Base-by-base conservation (phyloP, 2,113 vertebrate species). In the Athene cunicularia region DNA sequence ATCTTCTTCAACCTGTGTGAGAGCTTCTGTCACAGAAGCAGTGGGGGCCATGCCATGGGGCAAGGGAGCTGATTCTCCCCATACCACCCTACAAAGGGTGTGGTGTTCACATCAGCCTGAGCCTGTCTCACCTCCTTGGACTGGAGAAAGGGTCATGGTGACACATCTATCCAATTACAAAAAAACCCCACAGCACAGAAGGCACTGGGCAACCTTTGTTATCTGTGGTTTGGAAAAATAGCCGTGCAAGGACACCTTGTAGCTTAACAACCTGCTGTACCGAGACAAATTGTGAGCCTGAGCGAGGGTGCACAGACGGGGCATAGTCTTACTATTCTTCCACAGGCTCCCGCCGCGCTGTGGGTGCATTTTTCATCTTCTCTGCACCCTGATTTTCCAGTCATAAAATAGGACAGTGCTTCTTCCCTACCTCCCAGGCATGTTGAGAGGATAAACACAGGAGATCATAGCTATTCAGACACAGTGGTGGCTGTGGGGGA, bases 261-360 rank as follows among this genome's bases (percentile, higher is more conserved):
- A 77, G 12, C 73, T 71, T 43, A 92, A 92, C 49, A 68, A 37
- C 35, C 47, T 32, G 55, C 64, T 59, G 50, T 39, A 39, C 13
- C 27, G 62, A 55, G 64, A 53, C 1, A 4, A 63, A 39, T 6
- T 56, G 43, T 47, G 64, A 85, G 64, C 77, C 35, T 30, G 49
- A 27, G 30, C 0, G 0, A 64, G 49, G 32, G 4, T 18, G 18
- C 73, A 63, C 47, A 43, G 63, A 37, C 0, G 0, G n/a, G 22
- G 5, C 52, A 35, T 2, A 17, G 37, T 20, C 30, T n/a, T n/a
- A 68, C 12, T 86, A n/a, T 58, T 58, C 49, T 80, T 39, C 66
- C 66, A 45, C 47, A 66, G 56, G 32, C 37, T 87, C 41, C 64
- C 1, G 2, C 28, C 5, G 5, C 0, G 1, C 47, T 17, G 12